A percentile compares a stretch with the other conserved stretches of the same genome.
phyloP scores from a whole-genome alignment of 2,888 invertebrate species.

The Troides aeacus region DNA sequence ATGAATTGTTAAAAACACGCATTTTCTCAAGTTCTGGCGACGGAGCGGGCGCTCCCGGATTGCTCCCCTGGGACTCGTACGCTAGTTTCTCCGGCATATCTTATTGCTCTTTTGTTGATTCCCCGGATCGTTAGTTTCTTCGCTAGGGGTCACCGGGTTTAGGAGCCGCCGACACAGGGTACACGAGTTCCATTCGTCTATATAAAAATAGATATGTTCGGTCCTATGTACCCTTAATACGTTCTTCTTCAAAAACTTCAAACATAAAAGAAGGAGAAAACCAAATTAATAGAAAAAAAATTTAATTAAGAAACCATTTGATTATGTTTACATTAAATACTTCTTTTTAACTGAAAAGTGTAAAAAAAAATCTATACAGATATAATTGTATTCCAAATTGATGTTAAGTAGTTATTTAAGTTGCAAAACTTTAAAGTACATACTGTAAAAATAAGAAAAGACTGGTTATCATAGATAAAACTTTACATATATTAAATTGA shows the following conservation, averaged over 20 bases:
- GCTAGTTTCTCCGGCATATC: constrained; percentile 80
- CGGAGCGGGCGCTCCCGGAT: constrained; percentile 47
- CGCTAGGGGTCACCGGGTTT: constrained; percentile 63
- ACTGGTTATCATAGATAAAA: too few species aligned
- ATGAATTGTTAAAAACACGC: constrained; percentile 40
- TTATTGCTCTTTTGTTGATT: constrained; percentile 80
- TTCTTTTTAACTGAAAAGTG: too few species aligned
- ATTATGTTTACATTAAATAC: too few species aligned
- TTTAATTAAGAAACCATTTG: too few species aligned
- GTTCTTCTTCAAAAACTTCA: background rate
- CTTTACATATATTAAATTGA: too few species aligned
- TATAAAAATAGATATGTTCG: constrained; percentile 20
- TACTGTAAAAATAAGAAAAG: too few species aligned
- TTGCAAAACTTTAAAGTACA: too few species aligned
- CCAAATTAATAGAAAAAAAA: too few species aligned
- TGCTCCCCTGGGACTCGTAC: constrained; percentile 67
- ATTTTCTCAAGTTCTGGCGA: constrained; percentile 54
- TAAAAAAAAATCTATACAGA: too few species aligned
- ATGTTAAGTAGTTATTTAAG: too few species aligned
- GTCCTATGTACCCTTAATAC: background rate
- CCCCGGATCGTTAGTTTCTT: constrained; percentile 78
- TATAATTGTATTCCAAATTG: too few species aligned
- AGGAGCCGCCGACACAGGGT: constrained; percentile 40
- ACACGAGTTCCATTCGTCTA: constrained; percentile 20
- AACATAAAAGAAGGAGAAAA: too few species aligned